Evolutionary conservation across 2,888 invertebrate genomes (phyloP), one percentile per base, ranked within the genome.

Genomic region (Dolichomitus sp.): DNA sequence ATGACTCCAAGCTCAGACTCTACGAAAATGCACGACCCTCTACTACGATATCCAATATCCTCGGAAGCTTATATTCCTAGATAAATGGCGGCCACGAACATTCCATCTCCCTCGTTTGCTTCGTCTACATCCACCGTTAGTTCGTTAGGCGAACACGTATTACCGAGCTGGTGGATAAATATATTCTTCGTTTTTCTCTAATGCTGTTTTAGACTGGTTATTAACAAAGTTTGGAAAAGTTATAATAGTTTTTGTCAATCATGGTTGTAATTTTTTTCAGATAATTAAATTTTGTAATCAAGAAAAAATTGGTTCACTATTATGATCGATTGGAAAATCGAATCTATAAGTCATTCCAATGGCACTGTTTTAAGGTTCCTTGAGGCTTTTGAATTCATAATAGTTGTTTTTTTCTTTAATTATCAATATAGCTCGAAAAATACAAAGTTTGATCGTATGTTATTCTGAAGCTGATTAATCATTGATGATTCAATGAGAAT

Each of bases 41-140:
- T 4, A n/a, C 68, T 37, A 42, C 68, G 69, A 74, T 54, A 74
- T 80, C 73, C 52, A 69, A 74, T 80, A 69, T 69, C 65, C 63
- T 45, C 45, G 30, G 37, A 33, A 69, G 54, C 23, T 80, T 69
- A 69, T 54, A 40, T 74, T 74, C 61, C 74, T 45, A 27, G 74
- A 57, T 74, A 74, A 74, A 80, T 74, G 74, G 45, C 63, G 19
- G 23, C 40, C 27, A 12, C 59, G 50, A 61, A 50, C 11, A 27
- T 59, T 72, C n/a, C 30, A 59, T n/a, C 45, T 19, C 54, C n/a
- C 1, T 37, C 37, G 17, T 30, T 57, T 19, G 70, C 70, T 42
- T 42, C 57, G 54, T 40, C 40, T 33, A 9, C 52, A 23, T 14
- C 27, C 45, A 42, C 23, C 48, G 48, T 59, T 23, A 48, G 33